These are phyloP conservation scores for Seriola rivoliana DNA, from an alignment of 2,113 vertebrate species.

Conservation along the genomic window DNA sequence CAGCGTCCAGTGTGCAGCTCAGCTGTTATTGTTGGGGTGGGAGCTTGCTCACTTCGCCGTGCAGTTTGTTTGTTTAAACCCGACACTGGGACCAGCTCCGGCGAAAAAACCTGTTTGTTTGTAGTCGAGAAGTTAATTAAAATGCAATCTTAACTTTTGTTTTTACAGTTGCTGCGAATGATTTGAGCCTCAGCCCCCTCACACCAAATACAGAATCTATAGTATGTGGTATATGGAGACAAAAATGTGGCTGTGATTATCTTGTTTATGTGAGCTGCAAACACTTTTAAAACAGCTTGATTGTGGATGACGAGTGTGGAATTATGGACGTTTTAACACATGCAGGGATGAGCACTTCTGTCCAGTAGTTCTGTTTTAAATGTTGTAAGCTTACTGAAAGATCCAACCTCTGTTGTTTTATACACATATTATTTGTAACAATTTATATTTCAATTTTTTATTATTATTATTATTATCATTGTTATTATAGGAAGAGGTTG, in stretches of 20 bases:
- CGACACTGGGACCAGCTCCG: slow-evolving; percentile 80
- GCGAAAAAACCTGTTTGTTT: slow-evolving; percentile 87
- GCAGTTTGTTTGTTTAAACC: slow-evolving; percentile 89
- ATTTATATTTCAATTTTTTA: not conserved
- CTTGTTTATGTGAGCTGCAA: slow-evolving; percentile 77
- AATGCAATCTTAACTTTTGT: slow-evolving; percentile 81
- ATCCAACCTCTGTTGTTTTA: slow-evolving; percentile 1
- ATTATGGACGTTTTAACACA: slow-evolving; percentile 37
- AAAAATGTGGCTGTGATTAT: slow-evolving; percentile 78
- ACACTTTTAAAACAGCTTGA: slow-evolving; percentile 72
- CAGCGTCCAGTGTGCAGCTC: slow-evolving; percentile 78
- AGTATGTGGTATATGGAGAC: slow-evolving; percentile 44
- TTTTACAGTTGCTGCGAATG: slow-evolving; percentile 82
- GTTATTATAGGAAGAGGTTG: not conserved
- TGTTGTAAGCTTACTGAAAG: not conserved
- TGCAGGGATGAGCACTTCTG: slow-evolving; percentile 13
- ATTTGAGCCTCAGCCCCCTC: slow-evolving; percentile 25
- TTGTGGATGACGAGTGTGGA: slow-evolving; percentile 65
- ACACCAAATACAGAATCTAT: slow-evolving; percentile 7
- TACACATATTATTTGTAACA: not conserved
- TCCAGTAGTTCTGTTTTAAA: slow-evolving; percentile 4
- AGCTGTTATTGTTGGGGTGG: slow-evolving; percentile 88
- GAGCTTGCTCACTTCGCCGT: slow-evolving; percentile 79
- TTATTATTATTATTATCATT: slow-evolving; percentile 7
- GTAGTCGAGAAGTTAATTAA: slow-evolving; percentile 85